These are phyloP conservation scores for Xyrichtys novacula DNA, from an alignment of 2,797 vertebrate genomes.

Conservation along the genomic window DNA sequence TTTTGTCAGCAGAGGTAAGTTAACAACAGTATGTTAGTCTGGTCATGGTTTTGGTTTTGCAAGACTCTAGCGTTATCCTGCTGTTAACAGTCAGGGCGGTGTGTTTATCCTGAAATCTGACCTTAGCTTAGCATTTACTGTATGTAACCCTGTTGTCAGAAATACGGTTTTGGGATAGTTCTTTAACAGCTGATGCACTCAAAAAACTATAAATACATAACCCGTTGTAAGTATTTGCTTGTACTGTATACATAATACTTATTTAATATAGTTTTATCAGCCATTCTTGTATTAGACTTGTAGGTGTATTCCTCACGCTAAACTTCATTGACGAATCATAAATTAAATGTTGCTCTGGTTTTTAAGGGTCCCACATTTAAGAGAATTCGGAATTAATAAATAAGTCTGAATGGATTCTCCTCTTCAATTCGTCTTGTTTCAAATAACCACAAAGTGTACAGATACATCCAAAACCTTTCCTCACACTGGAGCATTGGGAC, in stretches of 20 bases:
- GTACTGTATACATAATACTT: no score
- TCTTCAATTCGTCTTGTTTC: background rate
- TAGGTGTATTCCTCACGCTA: no score
- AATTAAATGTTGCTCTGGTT: background rate
- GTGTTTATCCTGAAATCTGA: slow-evolving; percentile 62
- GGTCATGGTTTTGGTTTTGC: accelerated
- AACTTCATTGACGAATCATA: no score
- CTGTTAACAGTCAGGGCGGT: accelerated
- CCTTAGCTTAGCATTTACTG: slow-evolving; percentile 71
- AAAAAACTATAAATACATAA: no score
- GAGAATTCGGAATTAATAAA: background rate
- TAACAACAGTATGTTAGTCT: accelerated
- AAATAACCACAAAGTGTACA: background rate
- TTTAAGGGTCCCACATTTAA: background rate
- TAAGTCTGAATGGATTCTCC: background rate
- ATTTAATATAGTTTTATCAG: no score
- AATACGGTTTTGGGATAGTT: accelerated
- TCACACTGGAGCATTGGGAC: background rate
- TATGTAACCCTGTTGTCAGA: background rate
- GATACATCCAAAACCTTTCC: background rate
- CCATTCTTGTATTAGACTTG: no score
- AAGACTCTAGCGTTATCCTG: accelerated
- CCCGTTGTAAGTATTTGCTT: no score
- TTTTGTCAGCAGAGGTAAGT: slow-evolving; percentile 70
- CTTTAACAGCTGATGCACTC: no score